Evolutionary conservation across 2,113 vertebrate species (phyloP).

Genomic region (Albula glossodonta): DNA sequence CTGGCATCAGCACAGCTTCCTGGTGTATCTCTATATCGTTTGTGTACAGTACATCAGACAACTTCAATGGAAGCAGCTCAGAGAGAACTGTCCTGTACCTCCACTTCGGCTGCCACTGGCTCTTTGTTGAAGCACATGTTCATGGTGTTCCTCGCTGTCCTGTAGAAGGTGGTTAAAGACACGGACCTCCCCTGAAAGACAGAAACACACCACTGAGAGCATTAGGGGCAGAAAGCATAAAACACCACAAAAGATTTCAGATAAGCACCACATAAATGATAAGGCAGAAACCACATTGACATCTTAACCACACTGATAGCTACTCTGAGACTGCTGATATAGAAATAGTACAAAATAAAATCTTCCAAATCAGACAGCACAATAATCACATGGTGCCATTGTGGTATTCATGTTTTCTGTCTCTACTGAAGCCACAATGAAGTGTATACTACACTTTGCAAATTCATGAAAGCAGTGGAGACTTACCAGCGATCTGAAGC

Average conservation of each 20-base stretch:
- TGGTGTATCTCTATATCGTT: background rate
- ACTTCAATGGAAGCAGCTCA: background rate
- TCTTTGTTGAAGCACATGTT: slow-evolving; percentile 90
- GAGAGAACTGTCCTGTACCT: slow-evolving; percentile 67
- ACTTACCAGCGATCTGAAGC: too few relatives aligned
- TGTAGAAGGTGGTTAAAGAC: slow-evolving; percentile 86
- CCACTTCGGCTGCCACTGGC: slow-evolving; percentile 82
- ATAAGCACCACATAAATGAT: background rate
- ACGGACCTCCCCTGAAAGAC: slow-evolving; percentile 83
- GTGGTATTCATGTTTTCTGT: too few relatives aligned
- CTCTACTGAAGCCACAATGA: too few relatives aligned
- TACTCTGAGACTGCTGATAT: too few relatives aligned
- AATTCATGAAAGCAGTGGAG: too few relatives aligned
- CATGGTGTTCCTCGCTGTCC: slow-evolving; percentile 88
- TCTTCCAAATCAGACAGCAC: too few relatives aligned
- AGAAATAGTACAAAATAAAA: too few relatives aligned
- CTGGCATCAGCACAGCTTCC: background rate
- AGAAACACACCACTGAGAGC: slow-evolving; percentile 24
- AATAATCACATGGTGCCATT: too few relatives aligned
- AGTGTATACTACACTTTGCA: too few relatives aligned
- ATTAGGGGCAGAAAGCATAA: background rate
- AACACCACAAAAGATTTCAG: background rate
- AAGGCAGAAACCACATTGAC: background rate
- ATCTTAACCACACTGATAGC: background rate
- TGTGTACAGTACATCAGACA: background rate